Percentiles rank a stretch among this genome's conserved stretches.
phyloP scores from a whole-genome alignment of 2,888 invertebrate species.

The Macaria notata region DNA sequence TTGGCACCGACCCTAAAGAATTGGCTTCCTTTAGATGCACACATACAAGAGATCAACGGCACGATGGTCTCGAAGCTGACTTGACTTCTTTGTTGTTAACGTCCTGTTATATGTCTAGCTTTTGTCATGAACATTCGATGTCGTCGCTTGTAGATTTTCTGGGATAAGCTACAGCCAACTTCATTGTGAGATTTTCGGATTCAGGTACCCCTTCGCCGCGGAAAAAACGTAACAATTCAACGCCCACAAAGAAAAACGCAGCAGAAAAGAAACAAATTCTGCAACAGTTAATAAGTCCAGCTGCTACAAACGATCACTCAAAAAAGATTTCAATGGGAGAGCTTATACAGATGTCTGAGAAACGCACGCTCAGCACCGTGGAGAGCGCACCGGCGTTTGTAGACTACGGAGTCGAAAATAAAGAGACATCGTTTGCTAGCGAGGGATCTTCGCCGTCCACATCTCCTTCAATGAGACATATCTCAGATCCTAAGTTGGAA shows the following conservation, averaged over 20 bases:
- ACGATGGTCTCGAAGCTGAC: constrained; percentile 51
- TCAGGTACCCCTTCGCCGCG: constrained; percentile 89
- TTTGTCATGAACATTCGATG: constrained; percentile 59
- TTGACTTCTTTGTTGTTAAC: constrained; percentile 38
- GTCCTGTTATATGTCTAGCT: constrained; percentile 47
- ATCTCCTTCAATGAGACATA: constrained; percentile 80
- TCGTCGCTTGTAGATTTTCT: constrained; percentile 45
- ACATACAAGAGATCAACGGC: constrained; percentile 48
- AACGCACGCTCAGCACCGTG: constrained; percentile 71
- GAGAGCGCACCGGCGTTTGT: constrained; percentile 76
- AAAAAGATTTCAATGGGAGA: constrained; percentile 87
- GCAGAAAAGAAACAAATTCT: constrained; percentile 91
- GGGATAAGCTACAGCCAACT: constrained; percentile 17
- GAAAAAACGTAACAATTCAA: constrained; percentile 90
- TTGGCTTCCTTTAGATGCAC: constrained; percentile 74
- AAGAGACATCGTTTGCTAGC: constrained; percentile 84
- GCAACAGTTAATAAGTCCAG: constrained; percentile 89
- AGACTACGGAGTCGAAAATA: constrained; percentile 74
- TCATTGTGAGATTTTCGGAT: constrained; percentile 38
- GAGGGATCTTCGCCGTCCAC: constrained; percentile 77
- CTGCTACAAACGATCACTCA: constrained; percentile 82
- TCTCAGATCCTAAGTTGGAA: constrained; percentile 86
- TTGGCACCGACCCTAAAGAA: constrained; percentile 62
- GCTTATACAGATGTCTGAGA: constrained; percentile 88
- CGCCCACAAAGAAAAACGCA: constrained; percentile 88